Evolutionary conservation across 2,797 vertebrate species (phyloP), one percentile per base, ranked within the genome.

Genomic region (Podarcis lilfordi): DNA sequence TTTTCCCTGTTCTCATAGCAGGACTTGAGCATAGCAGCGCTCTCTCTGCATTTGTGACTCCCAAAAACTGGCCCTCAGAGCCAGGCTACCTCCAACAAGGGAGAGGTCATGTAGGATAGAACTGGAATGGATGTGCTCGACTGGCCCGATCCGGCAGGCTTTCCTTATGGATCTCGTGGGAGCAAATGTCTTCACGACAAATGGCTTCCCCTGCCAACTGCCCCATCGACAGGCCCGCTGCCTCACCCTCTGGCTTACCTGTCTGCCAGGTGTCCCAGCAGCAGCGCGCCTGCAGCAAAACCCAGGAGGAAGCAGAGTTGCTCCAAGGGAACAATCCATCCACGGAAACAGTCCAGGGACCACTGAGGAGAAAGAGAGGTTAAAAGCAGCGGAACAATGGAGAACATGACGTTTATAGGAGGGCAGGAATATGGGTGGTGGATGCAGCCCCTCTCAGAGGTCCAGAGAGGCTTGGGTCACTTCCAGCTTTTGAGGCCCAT

Each of bases 241-340:
- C 1, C 69, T 78, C 66, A 11, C 59, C 35, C 77, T 87, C 82
- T 15, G 8, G 17, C 55, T 96, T 96, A 98, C 98, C 98, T 97
- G 97, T 98, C 98, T 2, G 97, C 97, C 0, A 97, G 93, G 50
- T 97, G 98, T 91, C 98, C 98, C 68, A 98, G 94, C 83, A 96
- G 93, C 78, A 98, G 96, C 75, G 97, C 98, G 80, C 98, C 98
- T 2, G 97, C 97, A 61, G 98, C 97, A 85, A 98, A 92, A 17
- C 98, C 98, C 93, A 98, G 92, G 79, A 98, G 98, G 95, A 98
- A 98, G 90, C 98, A 98, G 86, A 98, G 98, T 96, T 98, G 98
- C 95, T 98, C 98, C 92, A 98, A 96, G 29, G 98, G 98, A 91
- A 98, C 97, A 95, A 98, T 94, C 98, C 98, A 98, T 95, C 98